Conservation (phyloP, 1,140 invertebrate genomes). For the Helicoverpa zea region DNA sequence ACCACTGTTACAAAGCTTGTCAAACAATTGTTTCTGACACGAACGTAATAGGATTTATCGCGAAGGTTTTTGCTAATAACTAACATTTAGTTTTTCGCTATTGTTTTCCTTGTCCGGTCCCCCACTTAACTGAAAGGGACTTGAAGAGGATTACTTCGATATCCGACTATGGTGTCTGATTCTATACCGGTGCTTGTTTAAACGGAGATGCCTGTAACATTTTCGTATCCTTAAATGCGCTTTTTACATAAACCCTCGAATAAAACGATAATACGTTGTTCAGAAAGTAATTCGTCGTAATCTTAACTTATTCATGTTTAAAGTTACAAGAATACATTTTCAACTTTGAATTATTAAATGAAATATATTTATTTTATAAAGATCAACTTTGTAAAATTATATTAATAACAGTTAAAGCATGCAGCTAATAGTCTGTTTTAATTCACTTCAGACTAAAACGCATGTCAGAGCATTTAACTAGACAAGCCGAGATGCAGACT, state of each 20-base stretch:
- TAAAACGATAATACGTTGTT: no score
- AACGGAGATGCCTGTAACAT: background rate
- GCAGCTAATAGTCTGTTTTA: background rate
- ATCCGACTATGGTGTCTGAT: slow-evolving; percentile 33
- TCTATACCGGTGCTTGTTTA: slow-evolving; percentile 14
- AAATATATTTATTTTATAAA: no score
- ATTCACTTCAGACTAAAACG: background rate
- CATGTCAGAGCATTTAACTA: background rate
- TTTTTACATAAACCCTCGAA: no score
- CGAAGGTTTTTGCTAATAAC: background rate
- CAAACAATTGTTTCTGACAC: background rate
- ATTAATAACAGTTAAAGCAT: no score
- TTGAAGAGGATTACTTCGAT: slow-evolving; percentile 27
- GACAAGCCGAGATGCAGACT: background rate
- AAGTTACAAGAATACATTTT: no score
- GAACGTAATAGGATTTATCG: slow-evolving; percentile 4
- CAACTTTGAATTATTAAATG: no score
- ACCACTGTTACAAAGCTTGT: no score
- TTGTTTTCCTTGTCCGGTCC: slow-evolving; percentile 14
- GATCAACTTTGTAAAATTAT: no score
- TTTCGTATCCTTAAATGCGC: no score
- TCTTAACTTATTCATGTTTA: no score
- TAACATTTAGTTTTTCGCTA: slow-evolving; percentile 18
- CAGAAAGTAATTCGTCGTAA: no score
- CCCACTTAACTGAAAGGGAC: slow-evolving; percentile 1